Base-by-base conservation (phyloP, 2,888 invertebrate species). In the Incurvaria masculella region DNA sequence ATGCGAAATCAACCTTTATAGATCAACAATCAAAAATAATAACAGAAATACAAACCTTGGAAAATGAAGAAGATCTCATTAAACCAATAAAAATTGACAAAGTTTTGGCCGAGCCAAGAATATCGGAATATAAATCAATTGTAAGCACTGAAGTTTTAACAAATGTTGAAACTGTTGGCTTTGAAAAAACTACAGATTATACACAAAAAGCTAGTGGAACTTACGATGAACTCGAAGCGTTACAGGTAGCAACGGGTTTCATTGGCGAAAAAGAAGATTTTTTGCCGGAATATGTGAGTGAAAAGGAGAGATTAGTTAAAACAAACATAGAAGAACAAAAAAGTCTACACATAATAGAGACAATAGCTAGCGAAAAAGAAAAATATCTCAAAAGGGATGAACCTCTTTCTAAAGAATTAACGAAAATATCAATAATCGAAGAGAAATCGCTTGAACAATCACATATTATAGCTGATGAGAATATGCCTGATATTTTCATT, bases 91-190 rank as follows among this genome's bases (percentile, higher is more conserved):
- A 62, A 40, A 58, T 61, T 11, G 55, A 59, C 43, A 55, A 56
- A 40, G 60, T 55, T 47, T 60, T 53, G 41, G 76, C 74, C 20
- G 55, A 58, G 49, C 46, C 64, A 14, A 57, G 61, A 26, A 51
- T 78, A 10, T 61, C 60, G 52, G 71, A 74, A 58, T 68, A 74
- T 51, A 67, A 68, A 53, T 63, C 74, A 23, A 60, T 73, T 49
- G 56, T 76, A 40, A 68, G 68, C 47, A 69, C 72, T 42, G 74
- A 79, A 64, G 60, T 75, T 4, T 57, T 72, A 50, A 62, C 74
- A 16, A 71, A 67, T 55, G 63, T 72, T 52, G 69, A 76, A 55
- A 67, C 60, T 49, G 76, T 75, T 55, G 68, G 66, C 27, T 60
- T 78, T 14, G 49, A 56, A 49, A 26, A 63, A n/a, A 49, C 56